phyloP scores from a whole-genome alignment of 2,113 vertebrate species.

The Lichenostomus cassidix region DNA sequence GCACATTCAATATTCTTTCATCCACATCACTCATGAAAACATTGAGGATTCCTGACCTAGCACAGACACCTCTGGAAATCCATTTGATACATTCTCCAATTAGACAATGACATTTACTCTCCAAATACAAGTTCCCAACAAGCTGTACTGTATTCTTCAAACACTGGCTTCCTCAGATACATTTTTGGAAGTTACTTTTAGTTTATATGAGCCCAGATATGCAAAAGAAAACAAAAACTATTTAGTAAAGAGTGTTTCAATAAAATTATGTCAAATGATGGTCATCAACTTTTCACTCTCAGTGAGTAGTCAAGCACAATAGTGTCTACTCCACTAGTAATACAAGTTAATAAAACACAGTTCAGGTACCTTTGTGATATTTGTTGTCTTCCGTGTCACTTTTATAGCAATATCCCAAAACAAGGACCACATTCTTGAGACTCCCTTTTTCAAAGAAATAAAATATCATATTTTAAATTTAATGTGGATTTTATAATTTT shows the following conservation, averaged over 20 bases:
- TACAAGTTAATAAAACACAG: neutral
- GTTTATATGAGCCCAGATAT: neutral
- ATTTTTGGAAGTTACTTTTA: neutral
- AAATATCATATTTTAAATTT: neutral
- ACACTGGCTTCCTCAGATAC: neutral
- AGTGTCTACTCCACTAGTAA: neutral
- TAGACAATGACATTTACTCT: neutral
- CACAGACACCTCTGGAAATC: neutral
- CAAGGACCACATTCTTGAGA: conserved; percentile 84
- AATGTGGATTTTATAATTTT: neutral
- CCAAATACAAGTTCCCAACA: neutral
- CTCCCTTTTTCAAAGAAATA: conserved; percentile 74
- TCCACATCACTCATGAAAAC: neutral
- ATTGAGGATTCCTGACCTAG: neutral
- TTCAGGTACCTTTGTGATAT: conserved; percentile 74
- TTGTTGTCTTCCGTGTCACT: conserved; percentile 60
- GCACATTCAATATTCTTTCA: neutral
- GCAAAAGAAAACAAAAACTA: neutral
- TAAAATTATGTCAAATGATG: neutral
- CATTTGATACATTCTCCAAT: neutral
- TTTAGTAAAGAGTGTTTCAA: neutral
- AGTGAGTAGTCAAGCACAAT: neutral
- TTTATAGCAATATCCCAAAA: conserved; percentile 81
- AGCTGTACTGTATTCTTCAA: neutral
- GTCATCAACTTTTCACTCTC: neutral